Conservation (phyloP, 2,888 invertebrate genomes). For the Erebia aethiops region DNA sequence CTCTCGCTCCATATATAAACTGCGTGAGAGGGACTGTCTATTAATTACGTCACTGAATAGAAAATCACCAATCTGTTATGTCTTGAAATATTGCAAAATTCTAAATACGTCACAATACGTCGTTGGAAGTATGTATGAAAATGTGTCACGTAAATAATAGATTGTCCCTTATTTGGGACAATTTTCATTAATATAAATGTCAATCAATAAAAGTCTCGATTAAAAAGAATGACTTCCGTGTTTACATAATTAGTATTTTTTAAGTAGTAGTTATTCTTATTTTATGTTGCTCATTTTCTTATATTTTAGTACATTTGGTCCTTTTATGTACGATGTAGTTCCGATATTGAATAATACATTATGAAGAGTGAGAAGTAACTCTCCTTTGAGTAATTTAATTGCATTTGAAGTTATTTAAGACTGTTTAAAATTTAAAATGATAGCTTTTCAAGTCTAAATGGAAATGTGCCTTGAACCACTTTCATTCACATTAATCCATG, state of each 20-base stretch:
- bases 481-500: constrained; percentile 32
- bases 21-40: not conserved
- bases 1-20: not conserved
- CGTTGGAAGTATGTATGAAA: not conserved
- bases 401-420: constrained; percentile 20
- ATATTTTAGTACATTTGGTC: constrained; percentile 25
- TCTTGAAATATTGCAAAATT: not conserved
- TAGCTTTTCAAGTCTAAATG: constrained; percentile 21
- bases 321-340: constrained; percentile 10
- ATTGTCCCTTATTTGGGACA: not conserved
- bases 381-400: constrained; percentile 16
- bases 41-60: not conserved
- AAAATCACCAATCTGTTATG: not conserved
- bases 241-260: constrained; percentile 1
- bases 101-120: not conserved
- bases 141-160: not conserved
- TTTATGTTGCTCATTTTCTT: constrained; percentile 25
- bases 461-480: constrained; percentile 34
- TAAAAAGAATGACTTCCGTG: constrained; percentile 6
- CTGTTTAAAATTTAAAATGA: constrained; percentile 11
- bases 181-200: constrained; percentile 1
- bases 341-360: constrained; percentile 3
- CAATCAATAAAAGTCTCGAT: not conserved
- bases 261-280: constrained; percentile 15
- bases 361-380: constrained; percentile 15